A percentile compares a stretch with the other conserved stretches of the same genome.
phyloP scores from a whole-genome alignment of 2,113 vertebrate genomes.

The Isichthys henryi region DNA sequence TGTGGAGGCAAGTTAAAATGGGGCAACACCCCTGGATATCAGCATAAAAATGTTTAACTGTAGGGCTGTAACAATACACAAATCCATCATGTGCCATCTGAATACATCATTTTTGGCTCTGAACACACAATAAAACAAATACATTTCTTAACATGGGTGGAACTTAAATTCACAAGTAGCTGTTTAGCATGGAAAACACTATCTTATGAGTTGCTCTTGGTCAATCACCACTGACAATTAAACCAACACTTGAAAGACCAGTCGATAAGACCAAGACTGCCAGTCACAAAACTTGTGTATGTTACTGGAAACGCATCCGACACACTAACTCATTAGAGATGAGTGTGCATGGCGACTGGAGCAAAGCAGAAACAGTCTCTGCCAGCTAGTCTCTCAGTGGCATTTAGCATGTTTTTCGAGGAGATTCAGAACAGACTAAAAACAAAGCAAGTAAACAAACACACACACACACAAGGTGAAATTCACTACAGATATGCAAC shows the following conservation, averaged over 20 bases:
- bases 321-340: not conserved
- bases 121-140: not conserved
- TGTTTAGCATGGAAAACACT: not conserved
- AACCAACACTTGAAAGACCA: not conserved
- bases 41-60: not conserved
- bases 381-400: not conserved
- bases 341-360: not conserved
- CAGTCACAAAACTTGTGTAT: not conserved
- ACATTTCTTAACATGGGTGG: not conserved
- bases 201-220: not conserved
- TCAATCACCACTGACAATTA: not conserved
- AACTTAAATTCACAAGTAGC: not conserved
- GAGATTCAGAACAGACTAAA: not conserved
- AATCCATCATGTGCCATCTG: not conserved
- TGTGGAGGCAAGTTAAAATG: not conserved
- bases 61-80: not conserved
- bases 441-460: not conserved
- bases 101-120: not conserved
- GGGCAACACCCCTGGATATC: not conserved
- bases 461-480: not conserved
- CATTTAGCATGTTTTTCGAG: not conserved
- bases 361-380: not conserved
- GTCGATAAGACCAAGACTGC: not conserved
- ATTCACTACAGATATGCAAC: not conserved
- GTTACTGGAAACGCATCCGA: not conserved